Evolutionary conservation across 1,140 invertebrate species (phyloP).

Genomic region (Polypedilum vanderplanki): DNA sequence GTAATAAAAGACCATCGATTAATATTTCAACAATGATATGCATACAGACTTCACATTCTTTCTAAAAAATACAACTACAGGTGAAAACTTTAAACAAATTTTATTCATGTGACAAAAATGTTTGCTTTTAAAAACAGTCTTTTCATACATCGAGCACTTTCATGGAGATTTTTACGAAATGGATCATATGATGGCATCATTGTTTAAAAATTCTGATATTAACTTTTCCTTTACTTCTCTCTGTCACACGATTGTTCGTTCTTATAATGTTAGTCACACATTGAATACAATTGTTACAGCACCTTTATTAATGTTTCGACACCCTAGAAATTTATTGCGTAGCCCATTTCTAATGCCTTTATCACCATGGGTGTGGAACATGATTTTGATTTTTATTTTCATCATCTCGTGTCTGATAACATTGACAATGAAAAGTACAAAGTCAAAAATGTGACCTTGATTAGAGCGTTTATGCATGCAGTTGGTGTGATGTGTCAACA

Average conservation of each 20-base stretch:
- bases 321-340: slow-evolving; percentile 46
- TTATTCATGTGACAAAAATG: not conserved
- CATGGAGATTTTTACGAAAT: slow-evolving; percentile 48
- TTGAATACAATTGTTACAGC: slow-evolving; percentile 34
- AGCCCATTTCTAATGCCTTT: slow-evolving; percentile 49
- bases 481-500: slow-evolving; percentile 39
- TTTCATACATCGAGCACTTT: slow-evolving; percentile 39
- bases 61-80: slow-evolving; percentile 46
- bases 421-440: slow-evolving; percentile 30
- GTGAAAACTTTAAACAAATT: slow-evolving; percentile 37
- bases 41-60: slow-evolving; percentile 45
- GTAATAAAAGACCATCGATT: slow-evolving; percentile 42
- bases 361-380: slow-evolving; percentile 43
- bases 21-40: slow-evolving; percentile 48
- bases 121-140: slow-evolving; percentile 39
- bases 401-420: slow-evolving; percentile 33
- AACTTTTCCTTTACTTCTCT: slow-evolving; percentile 47
- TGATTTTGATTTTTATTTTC: slow-evolving; percentile 34
- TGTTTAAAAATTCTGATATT: slow-evolving; percentile 42
- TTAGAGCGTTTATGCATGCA: slow-evolving; percentile 34
- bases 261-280: slow-evolving; percentile 44
- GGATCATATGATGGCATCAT: slow-evolving; percentile 50
- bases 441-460: slow-evolving; percentile 31
- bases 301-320: slow-evolving; percentile 47
- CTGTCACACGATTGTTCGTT: slow-evolving; percentile 44